Conservation (phyloP, 2,888 invertebrate species). For the Cerceris rybyensis region DNA sequence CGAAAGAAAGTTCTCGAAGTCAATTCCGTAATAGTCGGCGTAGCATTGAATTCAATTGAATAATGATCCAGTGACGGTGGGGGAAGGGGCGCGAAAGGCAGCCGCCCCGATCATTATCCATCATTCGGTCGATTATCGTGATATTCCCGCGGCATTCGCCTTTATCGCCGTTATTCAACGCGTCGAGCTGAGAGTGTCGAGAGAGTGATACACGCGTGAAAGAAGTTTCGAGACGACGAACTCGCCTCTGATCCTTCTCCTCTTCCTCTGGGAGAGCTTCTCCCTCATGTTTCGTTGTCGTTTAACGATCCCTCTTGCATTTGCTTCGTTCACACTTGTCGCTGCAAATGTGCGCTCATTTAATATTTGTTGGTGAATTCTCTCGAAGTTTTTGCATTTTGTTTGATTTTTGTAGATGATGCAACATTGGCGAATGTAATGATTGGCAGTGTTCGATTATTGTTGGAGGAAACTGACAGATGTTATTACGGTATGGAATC, state of each 20-base stretch:
- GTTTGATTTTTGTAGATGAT: too few relatives aligned
- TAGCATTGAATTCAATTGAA: constrained; percentile 82
- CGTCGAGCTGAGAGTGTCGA: constrained; percentile 57
- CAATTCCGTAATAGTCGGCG: constrained; percentile 80
- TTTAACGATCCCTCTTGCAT: too few relatives aligned
- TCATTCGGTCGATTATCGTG: constrained; percentile 76
- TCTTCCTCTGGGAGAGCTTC: not conserved
- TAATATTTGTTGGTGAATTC: too few relatives aligned
- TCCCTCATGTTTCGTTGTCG: not conserved
- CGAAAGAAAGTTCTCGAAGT: constrained; percentile 82
- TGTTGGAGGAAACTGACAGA: too few relatives aligned
- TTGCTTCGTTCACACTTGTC: too few relatives aligned
- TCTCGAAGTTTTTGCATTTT: too few relatives aligned
- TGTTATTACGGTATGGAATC: too few relatives aligned
- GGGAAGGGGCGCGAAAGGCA: constrained; percentile 72
- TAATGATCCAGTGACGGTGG: constrained; percentile 71
- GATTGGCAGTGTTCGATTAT: too few relatives aligned
- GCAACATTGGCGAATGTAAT: too few relatives aligned
- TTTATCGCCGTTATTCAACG: constrained; percentile 73
- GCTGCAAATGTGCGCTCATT: too few relatives aligned
- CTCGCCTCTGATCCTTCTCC: constrained; percentile 31
- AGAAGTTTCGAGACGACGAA: constrained; percentile 62
- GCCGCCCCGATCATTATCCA: constrained; percentile 79
- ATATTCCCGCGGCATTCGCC: constrained; percentile 76
- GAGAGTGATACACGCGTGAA: constrained; percentile 61